These are phyloP conservation scores for Dromiciops gliroides DNA, from an alignment of 2,113 vertebrate species.

Conservation along the genomic window DNA sequence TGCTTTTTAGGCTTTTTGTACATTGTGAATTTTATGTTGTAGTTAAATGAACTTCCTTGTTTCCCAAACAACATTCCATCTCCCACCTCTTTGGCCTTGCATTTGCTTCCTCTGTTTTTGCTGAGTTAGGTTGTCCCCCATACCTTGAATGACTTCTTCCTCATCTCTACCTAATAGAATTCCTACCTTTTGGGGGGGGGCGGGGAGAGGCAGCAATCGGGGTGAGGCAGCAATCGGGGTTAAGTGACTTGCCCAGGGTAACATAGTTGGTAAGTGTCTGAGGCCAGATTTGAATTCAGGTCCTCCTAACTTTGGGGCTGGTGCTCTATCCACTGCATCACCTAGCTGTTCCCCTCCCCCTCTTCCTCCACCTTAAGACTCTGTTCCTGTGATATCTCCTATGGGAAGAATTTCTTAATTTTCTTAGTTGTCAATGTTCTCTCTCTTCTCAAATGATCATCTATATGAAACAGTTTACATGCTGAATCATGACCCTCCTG, in stretches of 20 bases:
- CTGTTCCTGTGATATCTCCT: not conserved
- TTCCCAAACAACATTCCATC: not conserved
- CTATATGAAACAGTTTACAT: not conserved
- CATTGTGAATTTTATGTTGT: not conserved
- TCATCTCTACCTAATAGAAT: not conserved
- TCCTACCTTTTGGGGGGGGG: too few relatives aligned
- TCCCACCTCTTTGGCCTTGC: not conserved
- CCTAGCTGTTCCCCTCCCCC: too few relatives aligned
- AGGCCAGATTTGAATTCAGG: too few relatives aligned
- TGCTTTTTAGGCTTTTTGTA: not conserved
- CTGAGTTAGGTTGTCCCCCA: not conserved
- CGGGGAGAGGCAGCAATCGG: too few relatives aligned
- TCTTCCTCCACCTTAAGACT: not conserved
- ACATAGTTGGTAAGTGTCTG: too few relatives aligned
- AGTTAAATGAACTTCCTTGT: not conserved
- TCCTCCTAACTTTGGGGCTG: too few relatives aligned
- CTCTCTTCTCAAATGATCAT: not conserved
- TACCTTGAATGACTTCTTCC: not conserved
- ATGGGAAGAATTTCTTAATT: not conserved
- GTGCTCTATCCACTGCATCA: too few relatives aligned
- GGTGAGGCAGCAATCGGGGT: too few relatives aligned
- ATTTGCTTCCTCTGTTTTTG: not conserved
- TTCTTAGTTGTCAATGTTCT: not conserved
- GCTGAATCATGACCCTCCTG: not conserved
- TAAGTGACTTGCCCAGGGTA: too few relatives aligned